Evolutionary conservation across 2,888 invertebrate species (phyloP), one percentile per base, ranked within the genome.

Genomic region (Drosophila borborema): DNA sequence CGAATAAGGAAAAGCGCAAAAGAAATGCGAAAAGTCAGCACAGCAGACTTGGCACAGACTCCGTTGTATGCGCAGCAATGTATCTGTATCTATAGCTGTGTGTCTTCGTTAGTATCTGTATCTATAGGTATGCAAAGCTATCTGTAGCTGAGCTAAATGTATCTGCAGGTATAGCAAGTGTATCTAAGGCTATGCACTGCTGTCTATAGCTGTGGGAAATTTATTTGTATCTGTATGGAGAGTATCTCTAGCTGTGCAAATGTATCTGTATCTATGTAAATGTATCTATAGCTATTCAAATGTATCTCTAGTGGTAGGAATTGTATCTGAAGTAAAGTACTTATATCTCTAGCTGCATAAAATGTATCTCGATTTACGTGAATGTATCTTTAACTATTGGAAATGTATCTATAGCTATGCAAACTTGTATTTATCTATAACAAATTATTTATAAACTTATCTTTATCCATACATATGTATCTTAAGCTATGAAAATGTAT

Each of bases 21-120:
- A 34, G 45, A 40, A 46, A 55, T 28, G 64, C 40, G 49, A 51
- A 45, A 68, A 75, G 54, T 51, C 65, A 63, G 60, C 59, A 59
- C 65, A 68, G 62, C 65, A 68, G 64, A 55, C 55, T 38, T 58
- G 38, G 48, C 54, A 49, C 64, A 49, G 65, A 64, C 73, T 67
- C 75, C 72, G 3, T 20, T 31, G 51, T 28, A 28, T 28, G 3
- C 12, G 5, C 20, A 36, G 20, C n/a, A 49, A 53, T 53, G 36
- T 53, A 53, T 53, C 36, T 38, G 8, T 53, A 20, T 20, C 36
- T 36, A 14, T 12, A 46, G 28, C 28, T 28, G 23, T 23, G 23
- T 23, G 23, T 23, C 23, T 23, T 4, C 23, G 23, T 12, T 14
- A n/a, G 10, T n/a, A 23, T 16, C 3, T 48, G 49, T 49, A 49